phyloP scores from a whole-genome alignment of 2,113 vertebrate genomes.

The Sprattus sprattus region DNA sequence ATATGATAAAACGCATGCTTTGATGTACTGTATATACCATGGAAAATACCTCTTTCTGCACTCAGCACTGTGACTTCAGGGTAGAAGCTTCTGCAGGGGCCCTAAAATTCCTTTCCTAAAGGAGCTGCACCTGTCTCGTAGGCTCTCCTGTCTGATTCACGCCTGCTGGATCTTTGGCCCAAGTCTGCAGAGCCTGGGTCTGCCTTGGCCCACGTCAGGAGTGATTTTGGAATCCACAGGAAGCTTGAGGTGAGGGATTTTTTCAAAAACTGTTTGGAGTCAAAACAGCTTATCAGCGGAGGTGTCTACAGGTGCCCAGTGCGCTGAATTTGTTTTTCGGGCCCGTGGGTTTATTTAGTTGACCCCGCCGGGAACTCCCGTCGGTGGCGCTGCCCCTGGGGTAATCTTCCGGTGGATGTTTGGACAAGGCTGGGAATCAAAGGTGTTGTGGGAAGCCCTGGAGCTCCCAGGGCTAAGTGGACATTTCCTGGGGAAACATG shows the following conservation, averaged over 20 bases:
- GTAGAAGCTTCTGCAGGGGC: background rate
- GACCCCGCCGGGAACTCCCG: background rate
- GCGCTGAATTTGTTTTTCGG: constrained; percentile 22
- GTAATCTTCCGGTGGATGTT: constrained; percentile 31
- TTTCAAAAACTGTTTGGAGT: background rate
- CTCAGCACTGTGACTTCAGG: no score
- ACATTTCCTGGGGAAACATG: constrained; percentile 42
- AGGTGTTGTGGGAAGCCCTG: constrained; percentile 33
- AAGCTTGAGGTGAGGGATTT: background rate
- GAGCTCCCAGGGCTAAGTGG: constrained; percentile 38
- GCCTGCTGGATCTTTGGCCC: background rate
- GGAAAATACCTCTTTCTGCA: background rate
- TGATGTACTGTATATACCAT: background rate
- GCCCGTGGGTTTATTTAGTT: constrained; percentile 39
- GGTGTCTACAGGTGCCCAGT: constrained; percentile 9
- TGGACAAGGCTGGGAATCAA: constrained; percentile 47
- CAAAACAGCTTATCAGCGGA: constrained; percentile 20
- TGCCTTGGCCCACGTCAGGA: background rate
- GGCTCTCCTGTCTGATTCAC: background rate
- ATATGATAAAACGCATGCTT: background rate
- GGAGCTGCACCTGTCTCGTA: background rate
- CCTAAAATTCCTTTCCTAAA: background rate
- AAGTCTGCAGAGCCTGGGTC: no score
- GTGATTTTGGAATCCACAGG: background rate
- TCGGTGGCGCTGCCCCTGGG: constrained; percentile 17